Evolutionary conservation across 2,797 vertebrate species (phyloP).

Genomic region (Lepilemur septentrionalis): DNA sequence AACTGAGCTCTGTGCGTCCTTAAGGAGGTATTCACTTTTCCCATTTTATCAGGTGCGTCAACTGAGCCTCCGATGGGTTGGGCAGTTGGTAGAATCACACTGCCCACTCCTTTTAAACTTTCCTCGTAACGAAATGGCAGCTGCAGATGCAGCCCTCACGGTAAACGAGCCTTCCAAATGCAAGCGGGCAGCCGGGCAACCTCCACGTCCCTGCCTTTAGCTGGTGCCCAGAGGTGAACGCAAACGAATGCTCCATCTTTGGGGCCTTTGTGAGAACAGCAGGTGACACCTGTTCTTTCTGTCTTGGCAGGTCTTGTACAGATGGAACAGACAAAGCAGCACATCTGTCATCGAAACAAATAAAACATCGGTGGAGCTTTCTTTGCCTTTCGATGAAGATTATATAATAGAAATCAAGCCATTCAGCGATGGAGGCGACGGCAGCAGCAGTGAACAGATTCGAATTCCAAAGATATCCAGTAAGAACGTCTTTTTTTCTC

Average conservation of each 20-base stretch:
- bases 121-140: neutral
- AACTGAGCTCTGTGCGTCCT: neutral
- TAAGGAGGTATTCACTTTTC: neutral
- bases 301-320: constrained; percentile 91
- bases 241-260: fast-evolving
- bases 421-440: constrained; percentile 96
- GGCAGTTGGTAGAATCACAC: neutral
- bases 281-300: neutral
- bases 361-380: constrained; percentile 95
- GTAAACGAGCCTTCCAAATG: neutral
- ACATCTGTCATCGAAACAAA: constrained; percentile 95
- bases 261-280: neutral
- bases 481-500: constrained; percentile 70
- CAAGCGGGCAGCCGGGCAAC: neutral
- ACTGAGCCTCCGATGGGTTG: neutral
- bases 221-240: neutral
- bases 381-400: constrained; percentile 94
- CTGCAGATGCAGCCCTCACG: neutral
- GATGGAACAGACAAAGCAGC: constrained; percentile 93
- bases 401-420: constrained; percentile 97
- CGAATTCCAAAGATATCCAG: constrained; percentile 93
- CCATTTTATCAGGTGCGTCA: neutral
- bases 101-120: neutral
- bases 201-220: neutral
- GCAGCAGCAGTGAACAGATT: constrained; percentile 95